Evolutionary conservation across 2,888 invertebrate genomes (phyloP).

Genomic region (Diarsia rubi): DNA sequence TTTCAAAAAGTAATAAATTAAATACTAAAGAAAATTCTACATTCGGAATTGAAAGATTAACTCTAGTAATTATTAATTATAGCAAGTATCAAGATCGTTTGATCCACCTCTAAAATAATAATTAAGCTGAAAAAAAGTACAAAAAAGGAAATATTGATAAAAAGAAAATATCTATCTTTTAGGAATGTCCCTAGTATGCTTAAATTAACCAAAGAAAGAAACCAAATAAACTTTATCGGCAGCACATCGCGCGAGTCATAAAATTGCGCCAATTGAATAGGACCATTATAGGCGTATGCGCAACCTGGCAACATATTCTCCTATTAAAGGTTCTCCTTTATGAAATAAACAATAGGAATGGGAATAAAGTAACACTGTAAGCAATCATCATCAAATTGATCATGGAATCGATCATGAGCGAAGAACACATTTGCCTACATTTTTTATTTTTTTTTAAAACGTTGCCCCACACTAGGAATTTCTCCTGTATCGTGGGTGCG

Average conservation of each 20-base stretch:
- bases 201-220: conserved; percentile 10
- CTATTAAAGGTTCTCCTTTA: conserved; percentile 21
- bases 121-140: accelerated
- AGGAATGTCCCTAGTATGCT: neutral
- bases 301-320: conserved; percentile 15
- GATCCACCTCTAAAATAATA: neutral
- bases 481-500: too few relatives aligned
- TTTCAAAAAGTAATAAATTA: neutral
- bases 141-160: neutral
- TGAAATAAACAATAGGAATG: conserved; percentile 34
- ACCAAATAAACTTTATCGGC: conserved; percentile 19
- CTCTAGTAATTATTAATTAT: neutral
- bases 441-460: too few relatives aligned
- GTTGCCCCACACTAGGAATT: too few relatives aligned
- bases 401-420: neutral
- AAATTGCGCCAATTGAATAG: conserved; percentile 29
- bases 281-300: conserved; percentile 27
- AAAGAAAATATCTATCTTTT: neutral
- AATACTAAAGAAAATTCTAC: neutral
- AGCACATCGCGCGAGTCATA: conserved; percentile 34
- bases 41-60: neutral
- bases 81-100: conserved; percentile 6
- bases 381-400: conserved; percentile 19
- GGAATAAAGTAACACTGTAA: conserved; percentile 5
- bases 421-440: neutral